phyloP scores from a whole-genome alignment of 2,797 vertebrate species.

The Sciurus carolinensis region DNA sequence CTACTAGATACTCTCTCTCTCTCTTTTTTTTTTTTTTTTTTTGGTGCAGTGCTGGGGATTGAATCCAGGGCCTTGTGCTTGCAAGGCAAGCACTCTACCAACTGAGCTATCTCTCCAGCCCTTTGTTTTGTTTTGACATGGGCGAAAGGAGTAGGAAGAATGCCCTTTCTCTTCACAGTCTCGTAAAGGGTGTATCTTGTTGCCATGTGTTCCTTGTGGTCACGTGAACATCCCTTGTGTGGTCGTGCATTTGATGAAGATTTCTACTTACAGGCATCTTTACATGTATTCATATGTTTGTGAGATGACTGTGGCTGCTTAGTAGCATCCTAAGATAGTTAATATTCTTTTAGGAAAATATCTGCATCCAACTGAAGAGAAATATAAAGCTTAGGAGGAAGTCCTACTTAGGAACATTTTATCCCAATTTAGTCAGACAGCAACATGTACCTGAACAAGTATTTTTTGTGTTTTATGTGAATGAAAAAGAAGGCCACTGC shows the following conservation, averaged over 20 bases:
- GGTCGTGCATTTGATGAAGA: not conserved
- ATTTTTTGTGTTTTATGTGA: slow-evolving; percentile 9
- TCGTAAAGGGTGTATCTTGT: not conserved
- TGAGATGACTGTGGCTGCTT: not conserved
- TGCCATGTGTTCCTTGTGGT: not conserved
- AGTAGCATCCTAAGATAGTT: not conserved
- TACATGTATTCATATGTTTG: not conserved
- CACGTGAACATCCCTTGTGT: too few relatives aligned
- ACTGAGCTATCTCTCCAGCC: too few relatives aligned
- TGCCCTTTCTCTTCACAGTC: not conserved
- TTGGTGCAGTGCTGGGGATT: too few relatives aligned
- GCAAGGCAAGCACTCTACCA: too few relatives aligned
- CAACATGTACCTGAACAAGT: not conserved
- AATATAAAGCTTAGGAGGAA: not conserved
- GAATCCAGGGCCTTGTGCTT: too few relatives aligned
- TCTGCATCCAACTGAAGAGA: not conserved
- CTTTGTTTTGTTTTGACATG: not conserved
- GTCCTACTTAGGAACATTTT: not conserved
- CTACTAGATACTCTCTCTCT: not conserved
- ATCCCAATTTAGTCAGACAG: not conserved
- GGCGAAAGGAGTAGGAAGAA: not conserved
- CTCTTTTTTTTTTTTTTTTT: too few relatives aligned
- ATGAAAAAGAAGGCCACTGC: not conserved
- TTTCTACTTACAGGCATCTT: not conserved
- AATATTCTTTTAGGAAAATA: not conserved